Base-by-base conservation (phyloP, 1,140 invertebrate species). In the Pararge aegeria region DNA sequence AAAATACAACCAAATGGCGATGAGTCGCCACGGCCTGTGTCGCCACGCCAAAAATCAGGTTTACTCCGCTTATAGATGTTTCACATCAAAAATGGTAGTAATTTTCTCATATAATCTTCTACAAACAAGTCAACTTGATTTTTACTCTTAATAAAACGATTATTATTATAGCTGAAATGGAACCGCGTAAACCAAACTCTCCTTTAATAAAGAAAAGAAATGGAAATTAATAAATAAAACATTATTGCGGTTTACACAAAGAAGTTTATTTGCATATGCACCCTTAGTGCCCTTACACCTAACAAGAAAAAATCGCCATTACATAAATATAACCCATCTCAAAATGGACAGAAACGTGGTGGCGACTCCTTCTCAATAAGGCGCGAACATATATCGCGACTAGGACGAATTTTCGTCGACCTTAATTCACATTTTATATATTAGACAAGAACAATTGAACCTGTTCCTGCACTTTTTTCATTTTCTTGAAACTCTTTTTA, bases 211-310 rank as follows among this genome's bases (percentile, higher is more conserved):
- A 3, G 30, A 1, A 30, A 6, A 30, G 30, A 12, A 12, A 12
- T 34, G 1, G 30, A 10, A 34, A 6, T 42, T 15, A 46, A 29
- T 53, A 40, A 49, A 46, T 54, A 56, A 63, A 15, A 20, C 48
- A 24, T 51, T 46, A 62, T 53, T 65, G 75, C 81, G 74, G 79
- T 80, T 85, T 85, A 87, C 70, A 85, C 78, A 85, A 87, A 83
- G 71, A 76, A 78, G 71, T 81, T 85, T 84, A 80, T 80, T 83
- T 83, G 78, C 73, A 83, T 70, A 75, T 69, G 80, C 83, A 80
- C 83, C 68, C 65, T 78, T 59, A 75, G 79, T 83, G 83, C 78
- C 56, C 66, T 57, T 68, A 64, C 54, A 59, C 58, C 74, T 70
- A 68, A 57, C 20, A 40, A 40, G 55, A 63, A 53, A 56, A 63